Base-by-base conservation (phyloP, 2,888 invertebrate genomes). In the Nomada fabriciana region DNA sequence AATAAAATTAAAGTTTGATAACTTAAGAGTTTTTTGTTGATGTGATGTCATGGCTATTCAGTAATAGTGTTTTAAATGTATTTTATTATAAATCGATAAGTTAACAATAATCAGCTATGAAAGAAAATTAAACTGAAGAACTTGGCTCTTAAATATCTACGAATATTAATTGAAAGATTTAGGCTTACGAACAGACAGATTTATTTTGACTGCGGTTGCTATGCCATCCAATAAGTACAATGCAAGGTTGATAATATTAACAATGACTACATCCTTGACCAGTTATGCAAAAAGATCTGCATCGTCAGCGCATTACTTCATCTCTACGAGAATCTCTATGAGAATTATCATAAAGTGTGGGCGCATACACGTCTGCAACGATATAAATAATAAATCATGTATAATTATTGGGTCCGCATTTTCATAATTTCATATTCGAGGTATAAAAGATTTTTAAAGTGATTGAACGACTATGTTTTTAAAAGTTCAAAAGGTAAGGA, bases 331-430 rank as follows among this genome's bases (percentile, higher is more conserved):
- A 36, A 57, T 78, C 78, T 73, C n/a, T 69, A 25, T 20, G 15
- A 29, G 50, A 69, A 85, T 85, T 76, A 82, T 53, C 77, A 78
- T 76, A 82, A 82, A 15, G 67, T 25, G 73, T 73, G 70, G 85
- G 67, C 25, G 57, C 57, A 52, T 67, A 60, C 50, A 59, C 29
- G 64, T 70, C 25, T 80, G 63, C 23, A 50, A 71, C 43, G 50
- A 74, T 53, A 61, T 53, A 47, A 47, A 47, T 47, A 36, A 36
- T 36, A 7, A 36, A 36, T 36, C 36, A 36, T 36, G 36, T 7
- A 36, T 36, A 36, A 36, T 36, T 36, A 36, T 36, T 36, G 36
- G 0, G 36, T 36, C 36, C 7, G 7, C 7, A 36, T 36, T 36
- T 9, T 36, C 36, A 36, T 36, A 36, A 57, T 55, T 55, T 3